Percentiles rank a stretch among this genome's conserved stretches.
phyloP scores from a whole-genome alignment of 2,113 vertebrate species.

The Sciurus niger region DNA sequence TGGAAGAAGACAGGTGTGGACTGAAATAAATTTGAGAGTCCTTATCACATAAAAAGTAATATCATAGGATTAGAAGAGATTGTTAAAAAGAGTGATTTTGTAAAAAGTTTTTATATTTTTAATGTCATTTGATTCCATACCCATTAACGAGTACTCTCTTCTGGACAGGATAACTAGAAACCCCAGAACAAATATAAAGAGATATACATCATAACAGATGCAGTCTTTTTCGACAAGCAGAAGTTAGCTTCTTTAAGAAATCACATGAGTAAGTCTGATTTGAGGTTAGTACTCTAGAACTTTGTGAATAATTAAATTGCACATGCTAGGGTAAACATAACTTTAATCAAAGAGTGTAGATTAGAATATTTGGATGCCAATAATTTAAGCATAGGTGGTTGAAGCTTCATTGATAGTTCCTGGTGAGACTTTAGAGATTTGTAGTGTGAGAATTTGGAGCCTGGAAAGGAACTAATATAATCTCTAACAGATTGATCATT shows the following conservation, averaged over 20 bases:
- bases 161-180: not conserved
- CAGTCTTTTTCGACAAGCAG: not conserved
- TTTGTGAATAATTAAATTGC: constrained; percentile 1
- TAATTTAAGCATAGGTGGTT: not conserved
- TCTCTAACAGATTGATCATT: not conserved
- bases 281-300: not conserved
- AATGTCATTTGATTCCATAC: not conserved
- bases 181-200: not conserved
- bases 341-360: not conserved
- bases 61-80: not conserved
- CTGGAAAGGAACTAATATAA: not conserved
- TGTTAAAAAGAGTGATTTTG: not conserved
- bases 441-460: not conserved
- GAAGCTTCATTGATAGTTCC: not conserved
- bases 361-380: not conserved
- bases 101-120: not conserved
- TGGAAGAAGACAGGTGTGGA: not conserved
- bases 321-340: not conserved
- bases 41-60: constrained; percentile 2
- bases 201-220: not conserved
- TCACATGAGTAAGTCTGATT: not conserved
- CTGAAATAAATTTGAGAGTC: not conserved
- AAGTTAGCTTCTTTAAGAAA: constrained; percentile 38
- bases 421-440: not conserved
- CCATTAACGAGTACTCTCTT: not conserved